Conservation (phyloP, 2,797 vertebrate species). For the Urosaurus nigricauda region DNA sequence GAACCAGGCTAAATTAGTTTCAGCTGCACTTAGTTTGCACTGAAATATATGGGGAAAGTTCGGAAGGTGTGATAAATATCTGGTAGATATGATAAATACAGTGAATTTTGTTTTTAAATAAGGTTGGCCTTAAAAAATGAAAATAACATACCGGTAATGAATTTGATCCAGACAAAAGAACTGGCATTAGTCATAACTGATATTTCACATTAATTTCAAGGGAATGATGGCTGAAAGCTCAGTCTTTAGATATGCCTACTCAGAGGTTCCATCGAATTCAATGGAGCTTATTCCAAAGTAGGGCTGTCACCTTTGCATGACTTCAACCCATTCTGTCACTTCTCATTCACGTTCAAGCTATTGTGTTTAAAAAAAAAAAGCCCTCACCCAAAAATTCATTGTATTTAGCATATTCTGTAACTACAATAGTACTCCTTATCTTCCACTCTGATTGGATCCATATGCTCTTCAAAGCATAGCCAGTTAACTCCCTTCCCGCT, state of each 20-base stretch:
- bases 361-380: background rate
- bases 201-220: background rate
- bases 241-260: background rate
- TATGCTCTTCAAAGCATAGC: background rate
- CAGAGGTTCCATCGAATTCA: background rate
- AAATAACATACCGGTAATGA: background rate
- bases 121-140: background rate
- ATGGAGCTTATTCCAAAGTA: background rate
- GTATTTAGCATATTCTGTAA: background rate
- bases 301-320: background rate
- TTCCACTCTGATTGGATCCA: background rate
- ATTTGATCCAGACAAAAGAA: background rate
- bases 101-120: background rate
- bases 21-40: background rate
- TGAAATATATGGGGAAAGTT: background rate
- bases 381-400: background rate
- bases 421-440: background rate
- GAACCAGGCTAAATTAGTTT: background rate
- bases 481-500: background rate
- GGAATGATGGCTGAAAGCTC: background rate
- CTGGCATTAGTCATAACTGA: no score
- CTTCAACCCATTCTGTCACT: background rate
- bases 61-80: background rate
- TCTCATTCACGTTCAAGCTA: background rate
- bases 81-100: background rate